Percentiles rank a stretch among this genome's conserved stretches.
These are phyloP conservation scores for Columbina picui DNA, from an alignment of 2,113 vertebrate genomes.

Conservation along the genomic window DNA sequence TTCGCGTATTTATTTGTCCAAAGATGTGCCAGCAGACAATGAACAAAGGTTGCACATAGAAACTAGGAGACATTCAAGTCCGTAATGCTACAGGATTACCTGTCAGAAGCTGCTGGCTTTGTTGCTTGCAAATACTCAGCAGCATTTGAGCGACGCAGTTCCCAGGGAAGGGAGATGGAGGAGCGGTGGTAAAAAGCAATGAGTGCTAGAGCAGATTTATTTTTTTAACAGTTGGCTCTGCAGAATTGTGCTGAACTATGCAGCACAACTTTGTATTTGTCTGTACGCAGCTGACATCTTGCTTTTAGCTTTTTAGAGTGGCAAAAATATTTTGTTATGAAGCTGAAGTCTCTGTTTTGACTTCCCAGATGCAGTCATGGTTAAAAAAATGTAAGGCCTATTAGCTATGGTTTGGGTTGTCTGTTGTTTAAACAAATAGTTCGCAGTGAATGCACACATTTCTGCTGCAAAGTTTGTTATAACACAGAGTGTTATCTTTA, in stretches of 20 bases:
- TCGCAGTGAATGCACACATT: not conserved
- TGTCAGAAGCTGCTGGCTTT: not conserved
- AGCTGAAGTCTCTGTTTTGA: not conserved
- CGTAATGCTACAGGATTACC: not conserved
- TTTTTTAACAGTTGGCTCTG: not conserved
- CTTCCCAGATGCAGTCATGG: not conserved
- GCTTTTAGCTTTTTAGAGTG: not conserved
- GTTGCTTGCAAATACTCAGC: not conserved
- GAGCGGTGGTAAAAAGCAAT: not conserved
- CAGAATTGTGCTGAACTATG: not conserved
- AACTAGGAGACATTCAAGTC: not conserved
- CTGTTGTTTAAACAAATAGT: not conserved
- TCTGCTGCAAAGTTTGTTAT: not conserved
- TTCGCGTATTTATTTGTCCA: not conserved
- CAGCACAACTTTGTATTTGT: not conserved
- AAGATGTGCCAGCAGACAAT: not conserved
- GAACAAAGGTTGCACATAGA: not conserved
- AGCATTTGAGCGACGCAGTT: not conserved
- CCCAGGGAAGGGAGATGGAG: not conserved
- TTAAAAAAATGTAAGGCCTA: not conserved
- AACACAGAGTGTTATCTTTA: not conserved
- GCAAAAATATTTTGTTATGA: not conserved
- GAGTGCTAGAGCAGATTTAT: not conserved
- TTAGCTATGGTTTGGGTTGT: not conserved
- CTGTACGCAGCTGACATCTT: not conserved